Percentiles rank a stretch among this genome's conserved stretches.
Evolutionary conservation across 2,797 vertebrate species (phyloP).

Genomic region (Acipenser oxyrinchus): DNA sequence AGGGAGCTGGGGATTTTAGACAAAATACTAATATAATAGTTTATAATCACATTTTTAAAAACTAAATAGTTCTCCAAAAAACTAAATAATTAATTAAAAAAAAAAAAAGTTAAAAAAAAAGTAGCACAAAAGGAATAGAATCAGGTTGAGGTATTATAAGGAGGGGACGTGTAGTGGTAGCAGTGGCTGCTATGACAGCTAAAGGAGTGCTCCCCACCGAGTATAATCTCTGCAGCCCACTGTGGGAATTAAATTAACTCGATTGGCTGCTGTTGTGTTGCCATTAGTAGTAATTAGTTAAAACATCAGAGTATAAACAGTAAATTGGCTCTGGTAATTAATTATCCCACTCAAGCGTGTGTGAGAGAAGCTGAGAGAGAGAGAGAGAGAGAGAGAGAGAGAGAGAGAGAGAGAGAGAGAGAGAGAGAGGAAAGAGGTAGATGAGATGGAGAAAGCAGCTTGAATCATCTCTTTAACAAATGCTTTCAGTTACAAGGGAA

Average conservation of each 20-base stretch:
- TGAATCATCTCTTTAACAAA: constrained; percentile 33
- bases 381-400: constrained; percentile 45
- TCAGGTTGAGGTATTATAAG: constrained; percentile 5
- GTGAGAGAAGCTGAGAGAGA: constrained; percentile 37
- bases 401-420: constrained; percentile 44
- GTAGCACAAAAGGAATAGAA: too few species aligned
- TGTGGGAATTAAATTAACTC: constrained; percentile 93
- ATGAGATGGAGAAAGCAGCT: constrained; percentile 28
- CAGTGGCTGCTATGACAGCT: constrained; percentile 7
- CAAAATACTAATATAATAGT: too few species aligned
- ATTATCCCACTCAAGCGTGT: constrained; percentile 86
- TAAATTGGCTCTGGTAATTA: constrained; percentile 99
- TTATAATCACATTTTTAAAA: too few species aligned
- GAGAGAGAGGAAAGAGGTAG: not conserved
- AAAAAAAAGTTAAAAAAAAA: too few species aligned
- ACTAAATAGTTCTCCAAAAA: too few species aligned
- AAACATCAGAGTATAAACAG: constrained; percentile 99
- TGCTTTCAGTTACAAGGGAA: constrained; percentile 27
- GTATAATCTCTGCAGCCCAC: constrained; percentile 64
- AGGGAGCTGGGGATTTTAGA: not conserved
- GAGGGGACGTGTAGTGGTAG: constrained; percentile 8
- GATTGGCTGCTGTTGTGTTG: constrained; percentile 84
- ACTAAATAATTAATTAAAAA: too few species aligned
- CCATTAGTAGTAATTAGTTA: constrained; percentile 99
- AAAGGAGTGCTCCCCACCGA: constrained; percentile 35